These are phyloP conservation scores for Genyomyrus donnyi DNA, from an alignment of 2,113 vertebrate species.

Conservation along the genomic window DNA sequence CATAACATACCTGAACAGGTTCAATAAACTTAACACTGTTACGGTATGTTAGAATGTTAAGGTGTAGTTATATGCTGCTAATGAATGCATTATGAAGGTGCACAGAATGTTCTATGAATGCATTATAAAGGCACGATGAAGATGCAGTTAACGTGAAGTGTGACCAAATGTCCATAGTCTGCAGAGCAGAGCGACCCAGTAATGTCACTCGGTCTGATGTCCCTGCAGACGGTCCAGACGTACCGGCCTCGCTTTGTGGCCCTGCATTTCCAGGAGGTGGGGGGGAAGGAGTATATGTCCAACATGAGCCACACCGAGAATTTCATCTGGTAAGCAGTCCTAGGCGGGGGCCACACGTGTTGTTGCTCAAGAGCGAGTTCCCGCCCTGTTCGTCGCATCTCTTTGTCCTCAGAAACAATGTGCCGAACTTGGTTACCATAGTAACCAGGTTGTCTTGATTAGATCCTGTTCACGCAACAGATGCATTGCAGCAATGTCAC, in stretches of 20 bases:
- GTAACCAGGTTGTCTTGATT: background rate
- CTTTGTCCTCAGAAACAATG: background rate
- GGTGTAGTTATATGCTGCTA: background rate
- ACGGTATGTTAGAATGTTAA: background rate
- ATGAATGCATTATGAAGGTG: background rate
- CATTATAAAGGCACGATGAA: background rate
- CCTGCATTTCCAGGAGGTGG: constrained; percentile 71
- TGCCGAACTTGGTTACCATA: background rate
- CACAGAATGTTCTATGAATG: background rate
- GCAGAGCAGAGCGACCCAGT: background rate
- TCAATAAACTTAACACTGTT: background rate
- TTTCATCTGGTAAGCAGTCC: constrained; percentile 55
- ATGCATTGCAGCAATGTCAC: background rate
- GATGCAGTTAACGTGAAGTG: background rate
- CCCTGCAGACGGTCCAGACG: constrained; percentile 51
- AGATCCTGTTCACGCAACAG: background rate
- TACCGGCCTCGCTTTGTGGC: constrained; percentile 62
- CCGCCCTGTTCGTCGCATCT: background rate
- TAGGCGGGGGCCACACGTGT: background rate
- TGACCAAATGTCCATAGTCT: background rate
- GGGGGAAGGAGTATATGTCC: constrained; percentile 65
- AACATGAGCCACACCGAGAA: constrained; percentile 60
- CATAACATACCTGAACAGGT: too few species aligned
- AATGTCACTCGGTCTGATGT: background rate
- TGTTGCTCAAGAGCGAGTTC: background rate